These are phyloP conservation scores for Echiichthys vipera DNA, from an alignment of 2,797 vertebrate genomes.

Conservation along the genomic window DNA sequence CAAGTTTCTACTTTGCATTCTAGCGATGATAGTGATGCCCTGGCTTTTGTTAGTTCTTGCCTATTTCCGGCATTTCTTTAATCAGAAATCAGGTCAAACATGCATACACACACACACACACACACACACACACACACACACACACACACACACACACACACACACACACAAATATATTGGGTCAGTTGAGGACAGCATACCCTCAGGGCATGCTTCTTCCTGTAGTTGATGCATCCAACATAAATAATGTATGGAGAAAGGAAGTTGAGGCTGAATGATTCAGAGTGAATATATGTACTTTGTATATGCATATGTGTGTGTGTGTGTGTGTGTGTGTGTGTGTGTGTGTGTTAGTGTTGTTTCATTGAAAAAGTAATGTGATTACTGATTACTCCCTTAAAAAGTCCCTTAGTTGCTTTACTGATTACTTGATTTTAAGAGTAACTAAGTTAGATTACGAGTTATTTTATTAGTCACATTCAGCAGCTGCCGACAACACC, in stretches of 20 bases:
- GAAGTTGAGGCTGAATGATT: slow-evolving; percentile 41
- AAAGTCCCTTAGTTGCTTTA: too few relatives aligned
- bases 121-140: not conserved
- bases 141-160: not conserved
- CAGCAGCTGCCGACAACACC: too few relatives aligned
- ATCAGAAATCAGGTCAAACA: slow-evolving; percentile 25
- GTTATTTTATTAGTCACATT: too few relatives aligned
- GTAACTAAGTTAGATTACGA: too few relatives aligned
- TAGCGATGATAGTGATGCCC: not conserved
- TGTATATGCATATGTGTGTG: not conserved
- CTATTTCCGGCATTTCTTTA: slow-evolving; percentile 9
- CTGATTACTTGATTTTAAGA: too few relatives aligned
- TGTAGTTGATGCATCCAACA: slow-evolving; percentile 25
- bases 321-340: not conserved
- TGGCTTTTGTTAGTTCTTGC: slow-evolving; percentile 9
- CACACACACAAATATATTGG: slow-evolving; percentile 1
- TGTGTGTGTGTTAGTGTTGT: too few relatives aligned
- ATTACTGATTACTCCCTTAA: too few relatives aligned
- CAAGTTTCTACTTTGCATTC: not conserved
- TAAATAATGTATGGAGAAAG: slow-evolving; percentile 46
- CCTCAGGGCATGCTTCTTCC: slow-evolving; percentile 12
- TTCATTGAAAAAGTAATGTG: too few relatives aligned
- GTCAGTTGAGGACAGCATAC: slow-evolving; percentile 34
- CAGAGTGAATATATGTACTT: slow-evolving; percentile 18
- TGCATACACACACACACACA: not conserved